These are phyloP conservation scores for Micoletzkya japonica DNA, from an alignment of 2,888 invertebrate species.

Conservation along the genomic window DNA sequence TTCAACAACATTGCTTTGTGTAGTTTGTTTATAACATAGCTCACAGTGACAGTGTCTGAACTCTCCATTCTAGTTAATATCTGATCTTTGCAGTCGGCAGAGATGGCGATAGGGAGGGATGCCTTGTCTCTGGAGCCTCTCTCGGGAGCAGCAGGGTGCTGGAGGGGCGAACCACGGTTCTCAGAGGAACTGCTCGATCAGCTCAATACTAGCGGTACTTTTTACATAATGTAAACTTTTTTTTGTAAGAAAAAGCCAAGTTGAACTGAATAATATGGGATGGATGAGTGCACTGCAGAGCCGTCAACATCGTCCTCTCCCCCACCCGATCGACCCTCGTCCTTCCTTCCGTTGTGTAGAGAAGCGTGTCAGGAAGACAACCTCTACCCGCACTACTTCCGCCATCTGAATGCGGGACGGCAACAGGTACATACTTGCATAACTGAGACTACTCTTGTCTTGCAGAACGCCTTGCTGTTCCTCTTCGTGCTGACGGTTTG, in stretches of 20 bases:
- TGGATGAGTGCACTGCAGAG: not conserved
- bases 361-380: constrained; percentile 35
- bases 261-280: no score
- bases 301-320: not conserved
- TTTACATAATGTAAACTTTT: not conserved
- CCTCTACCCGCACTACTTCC: constrained; percentile 48
- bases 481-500: constrained; percentile 18
- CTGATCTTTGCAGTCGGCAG: constrained; percentile 24
- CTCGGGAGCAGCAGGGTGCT: constrained; percentile 18
- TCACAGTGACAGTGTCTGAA: no score
- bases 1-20: no score
- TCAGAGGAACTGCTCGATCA: constrained; percentile 24
- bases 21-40: no score
- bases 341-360: constrained; percentile 3
- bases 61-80: no score
- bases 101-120: constrained; percentile 26
- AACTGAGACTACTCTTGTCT: not conserved
- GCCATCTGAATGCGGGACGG: constrained; percentile 48
- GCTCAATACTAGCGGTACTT: not conserved
- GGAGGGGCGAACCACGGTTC: constrained; percentile 22
- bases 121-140: constrained; percentile 27
- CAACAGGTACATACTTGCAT: constrained; percentile 37
- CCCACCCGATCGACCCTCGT: not conserved
- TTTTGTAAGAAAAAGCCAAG: not conserved
- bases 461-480: constrained; percentile 32